Conservation (phyloP, 1,140 invertebrate genomes). For the Orchestia grillus region DNA sequence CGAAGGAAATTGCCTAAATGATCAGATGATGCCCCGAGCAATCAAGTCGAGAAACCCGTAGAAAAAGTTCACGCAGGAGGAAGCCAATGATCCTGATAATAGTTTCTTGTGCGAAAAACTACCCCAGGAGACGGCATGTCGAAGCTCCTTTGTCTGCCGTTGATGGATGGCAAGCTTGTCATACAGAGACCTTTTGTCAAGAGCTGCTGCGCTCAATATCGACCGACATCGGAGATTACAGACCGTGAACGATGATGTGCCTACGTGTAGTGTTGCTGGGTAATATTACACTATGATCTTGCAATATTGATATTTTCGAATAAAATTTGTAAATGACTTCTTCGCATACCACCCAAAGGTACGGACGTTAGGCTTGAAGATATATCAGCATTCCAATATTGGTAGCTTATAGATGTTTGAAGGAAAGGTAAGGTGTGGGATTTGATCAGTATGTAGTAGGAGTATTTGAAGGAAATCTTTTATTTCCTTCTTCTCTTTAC, state of each 20-base stretch:
- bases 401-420: no score
- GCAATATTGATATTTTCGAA: neutral
- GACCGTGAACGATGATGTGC: neutral
- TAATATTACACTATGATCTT: neutral
- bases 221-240: neutral
- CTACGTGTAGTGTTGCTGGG: neutral
- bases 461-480: no score
- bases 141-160: neutral
- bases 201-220: neutral
- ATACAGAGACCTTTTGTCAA: conserved; percentile 11
- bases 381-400: no score
- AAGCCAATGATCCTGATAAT: conserved; percentile 52
- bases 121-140: conserved; percentile 41
- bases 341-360: no score
- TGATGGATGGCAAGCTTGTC: conserved; percentile 33
- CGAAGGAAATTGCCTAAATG: conserved; percentile 48
- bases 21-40: conserved; percentile 53
- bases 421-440: no score
- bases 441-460: no score
- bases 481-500: no score
- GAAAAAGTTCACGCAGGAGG: conserved; percentile 35
- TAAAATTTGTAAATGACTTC: no score
- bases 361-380: no score
- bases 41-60: neutral
- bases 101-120: conserved; percentile 48